Evolutionary conservation across 2,888 invertebrate species (phyloP), one percentile per base, ranked within the genome.

Genomic region (Netelia inedita): DNA sequence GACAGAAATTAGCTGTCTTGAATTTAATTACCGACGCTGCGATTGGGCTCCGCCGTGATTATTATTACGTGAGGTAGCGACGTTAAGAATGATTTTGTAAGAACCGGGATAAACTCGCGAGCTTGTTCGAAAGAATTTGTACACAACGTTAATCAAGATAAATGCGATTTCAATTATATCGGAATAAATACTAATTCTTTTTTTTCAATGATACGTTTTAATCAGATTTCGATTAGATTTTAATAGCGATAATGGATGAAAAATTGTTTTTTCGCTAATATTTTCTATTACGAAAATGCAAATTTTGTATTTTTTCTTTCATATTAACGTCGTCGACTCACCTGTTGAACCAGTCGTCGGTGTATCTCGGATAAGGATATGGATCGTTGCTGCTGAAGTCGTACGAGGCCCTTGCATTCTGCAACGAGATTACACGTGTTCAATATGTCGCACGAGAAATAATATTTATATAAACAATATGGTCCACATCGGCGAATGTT

Each of bases 301-400:
- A 46, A 11, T 46, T 46, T 11, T 9, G 11, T 46, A 3, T 46
- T 46, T 46, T 46, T 46, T 46, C 2, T 0, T 46, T 46, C 14
- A 6, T 0, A 46, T 14, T 46, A 14, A 46, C 14, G 55, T 28
- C 65, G 35, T 85, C 72, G 55, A 91, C 94, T 95, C 94, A 99
- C 98, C 99, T 99, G 95, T 99, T 99, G 94, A 99, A 99, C 99
- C 99, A 99, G 94, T 99, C 99, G 92, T 99, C 99, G 0, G 99
- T 99, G 94, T 99, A 99, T 89, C 99, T 95, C 1, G 99, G 99
- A 94, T 99, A 99, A 0, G 99, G 99, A 94, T 96, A 99, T 1
- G 99, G 99, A 94, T 99, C 99, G 94, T 99, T 99, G 94, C 99
- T 99, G 94, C 99, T 99, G 94, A 99, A 99, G 94, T 99, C 99